Evolutionary conservation across 2,888 invertebrate species (phyloP).

Genomic region (Adelphocoris suturalis): DNA sequence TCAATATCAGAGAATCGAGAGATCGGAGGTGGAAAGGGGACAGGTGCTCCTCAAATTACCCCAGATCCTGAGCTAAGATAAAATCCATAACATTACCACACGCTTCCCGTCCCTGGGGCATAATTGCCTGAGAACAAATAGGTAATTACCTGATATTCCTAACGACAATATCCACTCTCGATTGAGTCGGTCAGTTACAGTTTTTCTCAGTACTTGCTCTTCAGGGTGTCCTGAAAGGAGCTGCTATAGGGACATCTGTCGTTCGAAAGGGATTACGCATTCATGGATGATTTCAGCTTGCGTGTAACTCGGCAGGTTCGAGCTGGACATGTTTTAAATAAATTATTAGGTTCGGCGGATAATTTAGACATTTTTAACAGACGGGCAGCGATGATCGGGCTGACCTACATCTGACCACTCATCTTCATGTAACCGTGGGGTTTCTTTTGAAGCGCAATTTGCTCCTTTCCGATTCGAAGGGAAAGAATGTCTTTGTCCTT

Average conservation of each 20-base stretch:
- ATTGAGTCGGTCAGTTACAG: constrained; percentile 19
- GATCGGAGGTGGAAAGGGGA: background rate
- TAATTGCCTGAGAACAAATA: constrained; percentile 34
- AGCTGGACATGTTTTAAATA: constrained; percentile 32
- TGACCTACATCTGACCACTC: constrained; percentile 26
- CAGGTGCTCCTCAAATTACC: constrained; percentile 53
- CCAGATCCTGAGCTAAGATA: constrained; percentile 27
- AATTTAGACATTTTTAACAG: constrained; percentile 50
- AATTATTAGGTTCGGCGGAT: constrained; percentile 50
- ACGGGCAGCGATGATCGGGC: constrained; percentile 47
- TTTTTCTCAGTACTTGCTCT: constrained; percentile 12
- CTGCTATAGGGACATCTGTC: background rate
- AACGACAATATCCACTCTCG: constrained; percentile 45
- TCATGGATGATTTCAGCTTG: constrained; percentile 57
- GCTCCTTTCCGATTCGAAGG: background rate
- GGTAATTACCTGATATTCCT: background rate
- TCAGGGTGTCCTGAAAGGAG: background rate
- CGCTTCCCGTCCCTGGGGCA: constrained; percentile 24
- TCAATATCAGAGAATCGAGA: constrained; percentile 21
- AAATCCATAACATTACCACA: constrained; percentile 55
- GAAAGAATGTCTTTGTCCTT: background rate
- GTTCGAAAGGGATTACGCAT: constrained; percentile 52
- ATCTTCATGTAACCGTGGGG: background rate
- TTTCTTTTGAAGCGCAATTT: background rate
- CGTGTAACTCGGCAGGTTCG: background rate